Conservation (phyloP, 2,113 vertebrate species). For the Chlamydotis undulata region DNA sequence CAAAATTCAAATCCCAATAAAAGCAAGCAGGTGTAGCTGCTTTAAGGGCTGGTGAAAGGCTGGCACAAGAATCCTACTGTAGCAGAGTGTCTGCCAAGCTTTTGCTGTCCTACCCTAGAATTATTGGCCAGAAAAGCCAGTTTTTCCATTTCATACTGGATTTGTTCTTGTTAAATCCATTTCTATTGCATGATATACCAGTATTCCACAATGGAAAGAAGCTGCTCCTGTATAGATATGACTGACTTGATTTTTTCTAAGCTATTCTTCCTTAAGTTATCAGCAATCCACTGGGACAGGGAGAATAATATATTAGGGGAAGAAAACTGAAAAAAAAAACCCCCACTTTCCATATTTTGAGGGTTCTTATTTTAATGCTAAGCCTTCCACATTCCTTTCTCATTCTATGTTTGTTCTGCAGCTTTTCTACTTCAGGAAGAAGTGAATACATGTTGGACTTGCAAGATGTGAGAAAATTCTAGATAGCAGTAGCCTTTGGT, state of each 20-base stretch:
- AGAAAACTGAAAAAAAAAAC: not conserved
- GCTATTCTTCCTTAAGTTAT: not conserved
- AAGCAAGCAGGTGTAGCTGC: not conserved
- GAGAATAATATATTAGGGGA: not conserved
- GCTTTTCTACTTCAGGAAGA: not conserved
- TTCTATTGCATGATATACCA: not conserved
- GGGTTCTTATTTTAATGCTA: not conserved
- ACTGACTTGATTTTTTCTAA: not conserved
- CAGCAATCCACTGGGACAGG: not conserved
- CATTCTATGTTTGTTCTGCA: not conserved
- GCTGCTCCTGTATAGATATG: not conserved
- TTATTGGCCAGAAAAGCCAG: not conserved
- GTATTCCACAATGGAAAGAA: not conserved
- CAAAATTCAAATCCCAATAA: not conserved
- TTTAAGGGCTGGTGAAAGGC: not conserved
- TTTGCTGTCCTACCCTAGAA: not conserved
- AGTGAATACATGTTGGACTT: not conserved
- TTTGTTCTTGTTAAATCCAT: conserved; percentile 1
- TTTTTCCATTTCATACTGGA: not conserved
- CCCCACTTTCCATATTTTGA: not conserved
- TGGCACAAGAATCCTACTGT: not conserved
- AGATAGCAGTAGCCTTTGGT: not conserved
- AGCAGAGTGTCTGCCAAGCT: not conserved
- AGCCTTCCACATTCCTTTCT: not conserved
- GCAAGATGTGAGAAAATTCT: not conserved